Percentiles rank a stretch among this genome's conserved stretches.
These are phyloP conservation scores for Campylomormyrus tamandua DNA, from an alignment of 2,113 vertebrate genomes.

Conservation along the genomic window DNA sequence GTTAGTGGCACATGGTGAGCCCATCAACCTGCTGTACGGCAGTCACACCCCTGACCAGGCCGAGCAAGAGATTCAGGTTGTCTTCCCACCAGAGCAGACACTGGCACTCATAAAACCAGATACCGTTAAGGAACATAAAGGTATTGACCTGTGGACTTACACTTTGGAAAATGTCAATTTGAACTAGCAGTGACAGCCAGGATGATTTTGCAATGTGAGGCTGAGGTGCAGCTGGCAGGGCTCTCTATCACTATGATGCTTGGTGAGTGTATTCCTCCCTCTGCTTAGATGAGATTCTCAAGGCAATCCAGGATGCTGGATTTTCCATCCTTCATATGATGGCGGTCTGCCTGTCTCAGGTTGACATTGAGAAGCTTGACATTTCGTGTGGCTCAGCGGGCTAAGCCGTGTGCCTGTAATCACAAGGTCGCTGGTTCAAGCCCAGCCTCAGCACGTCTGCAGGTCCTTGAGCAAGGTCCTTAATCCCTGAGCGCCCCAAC, in stretches of 20 bases:
- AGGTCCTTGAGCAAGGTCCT: too few species aligned
- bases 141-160: conserved; percentile 32
- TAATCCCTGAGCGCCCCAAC: too few species aligned
- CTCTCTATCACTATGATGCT: background rate
- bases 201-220: background rate
- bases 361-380: conserved; percentile 64
- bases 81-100: conserved; percentile 61
- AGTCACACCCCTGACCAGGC: conserved; percentile 53
- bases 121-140: conserved; percentile 54
- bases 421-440: too few species aligned
- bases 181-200: background rate
- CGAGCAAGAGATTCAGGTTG: conserved; percentile 57
- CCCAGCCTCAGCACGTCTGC: too few species aligned
- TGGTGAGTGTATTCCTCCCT: background rate
- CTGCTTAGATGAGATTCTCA: conserved; percentile 63
- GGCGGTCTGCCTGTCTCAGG: conserved; percentile 59
- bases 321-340: conserved; percentile 66
- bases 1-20: conserved; percentile 47
- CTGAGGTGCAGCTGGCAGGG: background rate
- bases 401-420: too few species aligned
- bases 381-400: too few species aligned
- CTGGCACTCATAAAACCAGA: conserved; percentile 67
- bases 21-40: conserved; percentile 63
- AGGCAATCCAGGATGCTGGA: conserved; percentile 58
- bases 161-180: background rate